Evolutionary conservation across 2,888 invertebrate genomes (phyloP).

Genomic region (Anagyrus pseudococci): DNA sequence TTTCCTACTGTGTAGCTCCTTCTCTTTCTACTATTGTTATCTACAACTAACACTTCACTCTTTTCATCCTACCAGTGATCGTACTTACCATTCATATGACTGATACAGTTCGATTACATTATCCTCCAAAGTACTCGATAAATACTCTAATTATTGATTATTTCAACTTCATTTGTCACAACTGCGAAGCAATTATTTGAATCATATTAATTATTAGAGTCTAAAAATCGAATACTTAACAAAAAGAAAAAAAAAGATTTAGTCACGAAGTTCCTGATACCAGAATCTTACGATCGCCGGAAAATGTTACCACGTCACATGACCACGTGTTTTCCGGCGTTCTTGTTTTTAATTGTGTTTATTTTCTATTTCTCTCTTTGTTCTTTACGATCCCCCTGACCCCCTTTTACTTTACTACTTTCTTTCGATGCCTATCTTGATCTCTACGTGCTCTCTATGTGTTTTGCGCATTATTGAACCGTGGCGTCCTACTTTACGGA

Average conservation of each 20-base stretch:
- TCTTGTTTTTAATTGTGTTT: constrained; percentile 2
- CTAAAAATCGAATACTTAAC: constrained; percentile 7
- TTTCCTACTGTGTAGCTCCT: too few species aligned
- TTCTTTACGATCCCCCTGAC: not conserved
- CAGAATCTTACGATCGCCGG: not conserved
- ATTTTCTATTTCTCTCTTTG: constrained; percentile 15
- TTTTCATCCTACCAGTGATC: constrained; percentile 11
- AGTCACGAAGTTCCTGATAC: constrained; percentile 2
- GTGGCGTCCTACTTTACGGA: constrained; percentile 46
- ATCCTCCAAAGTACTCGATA: constrained; percentile 8
- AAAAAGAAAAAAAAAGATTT: too few species aligned
- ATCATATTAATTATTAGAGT: not conserved
- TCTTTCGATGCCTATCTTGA: constrained; percentile 37
- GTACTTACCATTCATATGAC: constrained; percentile 14
- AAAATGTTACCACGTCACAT: constrained; percentile 1
- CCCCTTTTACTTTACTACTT: constrained; percentile 12
- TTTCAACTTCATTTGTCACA: not conserved
- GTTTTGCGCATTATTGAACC: constrained; percentile 36
- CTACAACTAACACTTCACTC: constrained; percentile 12
- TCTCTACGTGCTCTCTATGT: constrained; percentile 40
- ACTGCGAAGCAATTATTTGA: not conserved
- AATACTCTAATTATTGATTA: constrained; percentile 16
- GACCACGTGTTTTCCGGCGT: constrained; percentile 3
- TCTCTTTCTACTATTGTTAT: not conserved
- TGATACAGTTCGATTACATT: constrained; percentile 20